Base-by-base conservation (phyloP, 1,140 invertebrate species). In the Akabosia matsudoensis region DNA sequence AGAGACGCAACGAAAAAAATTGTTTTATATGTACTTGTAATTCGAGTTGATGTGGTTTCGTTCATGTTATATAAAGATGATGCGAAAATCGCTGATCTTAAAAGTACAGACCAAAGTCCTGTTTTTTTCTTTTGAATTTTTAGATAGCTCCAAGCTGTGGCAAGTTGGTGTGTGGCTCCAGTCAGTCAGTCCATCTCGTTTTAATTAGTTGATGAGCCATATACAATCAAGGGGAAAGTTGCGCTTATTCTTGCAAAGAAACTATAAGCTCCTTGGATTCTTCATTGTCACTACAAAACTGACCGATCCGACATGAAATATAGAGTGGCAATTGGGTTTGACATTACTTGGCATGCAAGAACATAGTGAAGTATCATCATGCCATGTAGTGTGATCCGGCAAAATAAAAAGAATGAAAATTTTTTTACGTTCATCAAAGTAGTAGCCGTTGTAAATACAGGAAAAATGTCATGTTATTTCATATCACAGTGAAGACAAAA, bases 171-270 rank as follows among this genome's bases (percentile, higher is more conserved):
- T 56, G 54, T 56, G 54, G 61, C 61, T 45, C 7, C 37, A 10
- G 37, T 45, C 61, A 67, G 61, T 67, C 61, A 10, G 61, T 67
- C 61, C 61, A 67, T 67, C 61, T 67, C 61, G 31, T 67, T 67
- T 67, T 67, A 67, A 67, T 67, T 67, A 67, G 61, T 67, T 67
- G 61, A 67, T 31, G 61, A 67, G 22, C 61, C 61, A 67, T 67
- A 67, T 67, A 22, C 61, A 67, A 67, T 67, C 61, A 67, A 67
- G 31, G 61, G 61, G 61, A 67, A n/a, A 67, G 7, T 28, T n/a
- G 10, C 28, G 61, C 61, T 67, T 10, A 67, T 67, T 67, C 26
- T 3, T 45, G 37, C 37, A 18, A 45, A 18, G 61, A 16, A 67
- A 67, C 13, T 45, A 45, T 16, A n/a, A n/a, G n/a, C n/a, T n/a